Percentiles rank a stretch among this genome's conserved stretches.
phyloP scores from a whole-genome alignment of 2,113 vertebrate species.

The Lagopus muta region DNA sequence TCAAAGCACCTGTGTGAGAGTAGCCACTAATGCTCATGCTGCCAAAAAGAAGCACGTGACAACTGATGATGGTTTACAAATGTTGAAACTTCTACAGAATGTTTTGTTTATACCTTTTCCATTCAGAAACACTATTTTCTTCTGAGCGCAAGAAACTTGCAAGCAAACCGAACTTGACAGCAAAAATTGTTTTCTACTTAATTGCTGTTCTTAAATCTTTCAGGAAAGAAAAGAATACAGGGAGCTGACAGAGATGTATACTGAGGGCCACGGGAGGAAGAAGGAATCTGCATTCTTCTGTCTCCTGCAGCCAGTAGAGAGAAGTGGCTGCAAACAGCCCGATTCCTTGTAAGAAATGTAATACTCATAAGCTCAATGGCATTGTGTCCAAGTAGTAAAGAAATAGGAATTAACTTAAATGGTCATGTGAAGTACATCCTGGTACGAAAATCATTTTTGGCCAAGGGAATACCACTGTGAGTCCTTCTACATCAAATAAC shows the following conservation, averaged over 20 bases:
- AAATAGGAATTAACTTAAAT: not conserved
- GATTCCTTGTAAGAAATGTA: not conserved
- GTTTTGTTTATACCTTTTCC: not conserved
- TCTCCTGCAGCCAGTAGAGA: not conserved
- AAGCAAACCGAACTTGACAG: not conserved
- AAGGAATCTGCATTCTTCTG: not conserved
- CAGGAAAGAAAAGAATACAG: not conserved
- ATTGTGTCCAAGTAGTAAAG: not conserved
- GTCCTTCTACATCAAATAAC: not conserved
- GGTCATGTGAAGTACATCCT: not conserved
- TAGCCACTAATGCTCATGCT: not conserved
- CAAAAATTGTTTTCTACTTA: not conserved
- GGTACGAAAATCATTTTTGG: not conserved
- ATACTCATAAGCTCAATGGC: not conserved
- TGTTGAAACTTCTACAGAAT: not conserved
- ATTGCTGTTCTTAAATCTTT: not conserved
- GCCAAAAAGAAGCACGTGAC: not conserved
- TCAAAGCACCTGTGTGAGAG: fast-evolving
- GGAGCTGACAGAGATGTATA: not conserved
- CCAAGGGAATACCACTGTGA: not conserved
- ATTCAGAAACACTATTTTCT: not conserved
- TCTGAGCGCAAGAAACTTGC: not conserved
- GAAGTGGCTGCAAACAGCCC: not conserved
- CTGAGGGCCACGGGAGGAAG: not conserved
- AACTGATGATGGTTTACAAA: not conserved